Base-by-base conservation (phyloP, 2,113 vertebrate genomes). In the Ceyx margarethae region DNA sequence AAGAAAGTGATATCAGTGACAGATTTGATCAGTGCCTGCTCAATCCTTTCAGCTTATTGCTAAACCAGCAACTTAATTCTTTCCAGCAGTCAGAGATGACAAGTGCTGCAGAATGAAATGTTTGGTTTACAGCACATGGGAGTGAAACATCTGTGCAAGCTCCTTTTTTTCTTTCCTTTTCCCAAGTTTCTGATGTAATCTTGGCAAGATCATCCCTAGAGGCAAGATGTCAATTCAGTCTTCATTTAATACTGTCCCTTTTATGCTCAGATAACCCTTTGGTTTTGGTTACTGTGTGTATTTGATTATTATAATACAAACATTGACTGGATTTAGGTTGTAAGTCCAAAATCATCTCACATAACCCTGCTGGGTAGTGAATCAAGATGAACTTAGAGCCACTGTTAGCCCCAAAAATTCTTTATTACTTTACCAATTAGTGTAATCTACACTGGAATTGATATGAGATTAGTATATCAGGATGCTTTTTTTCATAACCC, bases 31-130 rank as follows among this genome's bases (percentile, higher is more conserved):
- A 69, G 11, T 5, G 15, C 15, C 5, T 91, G 18, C 42, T 62
- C 42, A 46, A 14, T 83, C 85, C 85, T 10, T 19, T 73, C 6
- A 7, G 29, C 5, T 69, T 80, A 50, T 79, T 85, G 37, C 9
- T 50, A 28, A 77, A 79, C 64, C 35, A 42, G 53, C 66, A 81
- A 19, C 19, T 51, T 66, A 45, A 61, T 54, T 10, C 25, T 28
- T 43, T 73, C 58, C 60, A 58, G 9, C 53, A 77, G 28, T 77
- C 37, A 29, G 12, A 72, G n/a, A 43, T 29, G 43, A 50, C 1
- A 0, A 28, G 18, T 0, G 0, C 15, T 68, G 9, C 19, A 43
- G 50, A 75, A 31, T 9, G 4, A 48, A 37, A 56, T 15, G 2
- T 15, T 90, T 1, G 1, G 5, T 53, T 85, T 77, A n/a, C 10